phyloP scores from a whole-genome alignment of 2,888 invertebrate species.

The Cyaniris semiargus region DNA sequence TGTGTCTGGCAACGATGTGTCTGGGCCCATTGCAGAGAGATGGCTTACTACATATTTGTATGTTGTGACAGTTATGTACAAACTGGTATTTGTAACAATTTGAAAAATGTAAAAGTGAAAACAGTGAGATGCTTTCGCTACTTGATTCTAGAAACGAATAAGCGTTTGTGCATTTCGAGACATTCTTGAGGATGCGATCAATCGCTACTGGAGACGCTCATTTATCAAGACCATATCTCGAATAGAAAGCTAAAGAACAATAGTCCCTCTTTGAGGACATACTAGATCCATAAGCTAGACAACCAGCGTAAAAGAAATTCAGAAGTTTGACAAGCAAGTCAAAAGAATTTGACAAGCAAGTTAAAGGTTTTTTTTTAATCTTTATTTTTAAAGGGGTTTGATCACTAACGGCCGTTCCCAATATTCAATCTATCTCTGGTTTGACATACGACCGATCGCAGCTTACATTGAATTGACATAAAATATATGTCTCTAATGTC shows the following conservation, averaged over 20 bases:
- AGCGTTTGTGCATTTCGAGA: background rate
- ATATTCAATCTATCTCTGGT: too few relatives aligned
- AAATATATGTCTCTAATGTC: too few relatives aligned
- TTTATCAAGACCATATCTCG: constrained; percentile 23
- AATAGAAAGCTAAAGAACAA: constrained; percentile 21
- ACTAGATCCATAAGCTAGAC: background rate
- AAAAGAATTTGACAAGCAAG: too few relatives aligned
- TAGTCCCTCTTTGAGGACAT: background rate
- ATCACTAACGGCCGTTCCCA: too few relatives aligned
- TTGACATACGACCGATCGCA: too few relatives aligned
- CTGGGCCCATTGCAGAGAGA: background rate
- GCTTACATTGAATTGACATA: too few relatives aligned
- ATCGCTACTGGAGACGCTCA: background rate
- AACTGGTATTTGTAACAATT: background rate
- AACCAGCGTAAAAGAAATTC: background rate
- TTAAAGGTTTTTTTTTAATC: too few relatives aligned
- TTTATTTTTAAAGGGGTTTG: too few relatives aligned
- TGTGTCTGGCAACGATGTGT: too few relatives aligned
- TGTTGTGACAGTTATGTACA: background rate
- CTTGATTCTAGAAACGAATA: background rate
- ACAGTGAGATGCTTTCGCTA: constrained; percentile 10
- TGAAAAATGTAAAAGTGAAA: constrained; percentile 11
- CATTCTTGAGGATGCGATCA: background rate
- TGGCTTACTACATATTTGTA: background rate
- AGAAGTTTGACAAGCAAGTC: too few relatives aligned